Evolutionary conservation across 2,888 invertebrate species (phyloP), one percentile per base, ranked within the genome.

Genomic region (Nycteola revayana): DNA sequence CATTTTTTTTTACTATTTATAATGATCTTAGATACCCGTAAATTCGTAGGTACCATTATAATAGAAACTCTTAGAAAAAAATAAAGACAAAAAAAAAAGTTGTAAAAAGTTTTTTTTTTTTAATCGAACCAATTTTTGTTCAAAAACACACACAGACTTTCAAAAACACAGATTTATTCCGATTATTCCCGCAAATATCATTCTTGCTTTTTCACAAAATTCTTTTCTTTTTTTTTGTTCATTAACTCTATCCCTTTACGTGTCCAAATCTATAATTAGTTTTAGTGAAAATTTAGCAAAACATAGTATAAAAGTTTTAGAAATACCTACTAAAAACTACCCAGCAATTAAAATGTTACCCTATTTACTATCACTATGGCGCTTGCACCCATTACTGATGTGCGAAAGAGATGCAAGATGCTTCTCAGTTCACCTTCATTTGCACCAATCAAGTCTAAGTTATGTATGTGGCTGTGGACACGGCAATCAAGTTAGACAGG

Each of bases 251-350:
- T 68, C 55, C 58, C 55, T n/a, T 80, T 79, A 77, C 66, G 87
- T 87, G 87, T 83, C 76, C 84, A 79, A 81, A 74, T 79, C 84
- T 85, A 85, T 81, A 74, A 64, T 72, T 64, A 62, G 57, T 49
- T 70, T 78, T 81, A 79, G 87, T 88, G 87, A 87, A 87, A 86
- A 86, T 86, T 87, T 88, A 72, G 88, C 88, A 87, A 88, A 88
- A 88, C 87, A 87, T 86, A 87, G 87, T 88, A 88, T 77, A 88
- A 87, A 87, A 87, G 73, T 84, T 87, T 84, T 84, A 86, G 84
- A 85, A 86, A 87, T 86, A 83, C 66, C 82, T 80, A 84, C 81
- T 68, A 75, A 60, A 14, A 77, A 65, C 87, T 88, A 87, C 85
- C 75, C 87, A 86, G 86, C 86, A 75, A 85, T 75, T 70, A 77